Conservation (phyloP, 2,888 invertebrate species). For the Heliconius charithonia region DNA sequence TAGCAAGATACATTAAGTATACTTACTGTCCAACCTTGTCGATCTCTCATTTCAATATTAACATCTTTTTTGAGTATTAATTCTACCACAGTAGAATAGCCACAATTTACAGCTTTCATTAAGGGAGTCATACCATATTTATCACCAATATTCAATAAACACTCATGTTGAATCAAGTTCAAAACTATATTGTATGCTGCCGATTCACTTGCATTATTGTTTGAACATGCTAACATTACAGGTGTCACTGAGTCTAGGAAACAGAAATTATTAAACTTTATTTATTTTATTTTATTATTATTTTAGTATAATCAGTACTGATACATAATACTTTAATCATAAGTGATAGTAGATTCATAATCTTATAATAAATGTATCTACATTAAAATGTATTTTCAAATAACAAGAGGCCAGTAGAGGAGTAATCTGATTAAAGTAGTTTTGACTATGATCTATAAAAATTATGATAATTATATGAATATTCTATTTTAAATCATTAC, state of each 20-base stretch:
- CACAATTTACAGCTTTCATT: slow-evolving; percentile 85
- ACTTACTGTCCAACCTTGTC: slow-evolving; percentile 85
- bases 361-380: too few relatives aligned
- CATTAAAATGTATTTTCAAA: too few relatives aligned
- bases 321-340: neutral
- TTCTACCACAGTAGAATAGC: slow-evolving; percentile 78
- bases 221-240: slow-evolving; percentile 86
- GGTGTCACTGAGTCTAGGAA: slow-evolving; percentile 84
- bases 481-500: neutral
- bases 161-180: slow-evolving; percentile 79
- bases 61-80: slow-evolving; percentile 80
- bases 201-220: slow-evolving; percentile 75
- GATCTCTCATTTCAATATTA: slow-evolving; percentile 84
- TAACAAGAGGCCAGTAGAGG: too few relatives aligned
- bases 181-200: slow-evolving; percentile 75
- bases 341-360: too few relatives aligned
- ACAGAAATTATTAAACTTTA: neutral
- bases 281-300: neutral
- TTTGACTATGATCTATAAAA: too few relatives aligned
- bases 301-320: neutral
- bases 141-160: slow-evolving; percentile 81
- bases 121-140: slow-evolving; percentile 85
- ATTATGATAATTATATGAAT: neutral
- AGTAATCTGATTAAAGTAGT: too few relatives aligned
- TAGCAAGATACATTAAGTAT: neutral